These are phyloP conservation scores for Lanius ludovicianus DNA, from an alignment of 2,113 vertebrate species.

Conservation along the genomic window DNA sequence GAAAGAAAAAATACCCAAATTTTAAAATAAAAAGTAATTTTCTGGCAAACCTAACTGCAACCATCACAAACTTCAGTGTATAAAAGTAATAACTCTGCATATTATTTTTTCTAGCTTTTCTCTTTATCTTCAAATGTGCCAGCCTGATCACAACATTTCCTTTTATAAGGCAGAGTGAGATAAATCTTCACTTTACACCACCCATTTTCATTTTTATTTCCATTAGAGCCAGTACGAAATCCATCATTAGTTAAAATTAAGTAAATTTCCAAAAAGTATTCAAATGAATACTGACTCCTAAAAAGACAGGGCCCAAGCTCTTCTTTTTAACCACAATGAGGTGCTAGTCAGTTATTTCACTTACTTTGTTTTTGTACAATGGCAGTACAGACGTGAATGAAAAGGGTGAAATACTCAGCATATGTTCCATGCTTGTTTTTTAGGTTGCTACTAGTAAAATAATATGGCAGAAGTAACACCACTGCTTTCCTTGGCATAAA, in stretches of 20 bases:
- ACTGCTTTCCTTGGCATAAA: background rate
- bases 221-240: background rate
- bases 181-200: background rate
- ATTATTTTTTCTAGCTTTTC: background rate
- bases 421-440: background rate
- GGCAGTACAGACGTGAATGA: background rate
- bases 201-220: background rate
- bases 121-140: background rate
- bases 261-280: background rate
- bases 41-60: background rate
- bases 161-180: background rate
- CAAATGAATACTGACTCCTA: background rate
- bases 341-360: constrained; percentile 3
- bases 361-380: background rate
- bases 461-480: background rate
- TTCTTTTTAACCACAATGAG: background rate
- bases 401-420: background rate
- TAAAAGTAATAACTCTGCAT: background rate
- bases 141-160: background rate
- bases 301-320: background rate
- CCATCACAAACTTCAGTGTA: background rate
- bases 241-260: background rate
- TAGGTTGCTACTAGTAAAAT: background rate
- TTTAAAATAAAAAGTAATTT: background rate
- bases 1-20: too few relatives aligned